phyloP scores from a whole-genome alignment of 2,113 vertebrate genomes.

The Chitala chitala region DNA sequence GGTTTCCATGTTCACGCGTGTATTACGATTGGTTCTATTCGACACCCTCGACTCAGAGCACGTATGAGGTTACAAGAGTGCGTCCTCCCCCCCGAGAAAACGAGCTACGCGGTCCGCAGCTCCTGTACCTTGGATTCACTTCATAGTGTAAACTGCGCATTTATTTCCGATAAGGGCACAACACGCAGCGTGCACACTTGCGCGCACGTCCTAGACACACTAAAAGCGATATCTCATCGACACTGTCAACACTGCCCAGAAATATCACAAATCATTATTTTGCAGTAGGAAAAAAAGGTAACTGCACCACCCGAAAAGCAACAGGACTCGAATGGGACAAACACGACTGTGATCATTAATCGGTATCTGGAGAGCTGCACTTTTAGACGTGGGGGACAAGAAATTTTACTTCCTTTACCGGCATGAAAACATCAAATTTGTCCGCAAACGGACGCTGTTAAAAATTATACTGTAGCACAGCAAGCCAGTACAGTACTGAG shows the following conservation, averaged over 20 bases:
- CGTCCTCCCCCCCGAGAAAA: neutral
- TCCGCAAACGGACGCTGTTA: neutral
- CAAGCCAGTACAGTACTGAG: neutral
- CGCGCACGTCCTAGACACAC: neutral
- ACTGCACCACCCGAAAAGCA: neutral
- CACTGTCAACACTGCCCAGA: no score
- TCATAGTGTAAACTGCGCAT: constrained; percentile 9
- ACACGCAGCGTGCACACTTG: neutral
- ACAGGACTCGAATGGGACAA: neutral
- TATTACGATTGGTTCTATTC: no score
- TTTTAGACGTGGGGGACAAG: neutral
- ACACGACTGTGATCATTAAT: neutral
- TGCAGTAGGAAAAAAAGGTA: neutral
- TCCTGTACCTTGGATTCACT: neutral
- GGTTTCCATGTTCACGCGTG: no score
- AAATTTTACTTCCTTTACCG: neutral
- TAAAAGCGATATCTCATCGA: no score
- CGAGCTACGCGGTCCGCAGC: constrained; percentile 39
- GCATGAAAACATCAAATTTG: neutral
- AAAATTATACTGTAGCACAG: neutral
- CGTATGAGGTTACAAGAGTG: neutral
- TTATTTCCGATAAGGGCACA: neutral
- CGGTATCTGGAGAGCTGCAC: neutral
- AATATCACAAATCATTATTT: no score
- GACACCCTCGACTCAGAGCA: no score